These are phyloP conservation scores for Gymnosoma rotundatum DNA, from an alignment of 2,888 invertebrate genomes.

Conservation along the genomic window DNA sequence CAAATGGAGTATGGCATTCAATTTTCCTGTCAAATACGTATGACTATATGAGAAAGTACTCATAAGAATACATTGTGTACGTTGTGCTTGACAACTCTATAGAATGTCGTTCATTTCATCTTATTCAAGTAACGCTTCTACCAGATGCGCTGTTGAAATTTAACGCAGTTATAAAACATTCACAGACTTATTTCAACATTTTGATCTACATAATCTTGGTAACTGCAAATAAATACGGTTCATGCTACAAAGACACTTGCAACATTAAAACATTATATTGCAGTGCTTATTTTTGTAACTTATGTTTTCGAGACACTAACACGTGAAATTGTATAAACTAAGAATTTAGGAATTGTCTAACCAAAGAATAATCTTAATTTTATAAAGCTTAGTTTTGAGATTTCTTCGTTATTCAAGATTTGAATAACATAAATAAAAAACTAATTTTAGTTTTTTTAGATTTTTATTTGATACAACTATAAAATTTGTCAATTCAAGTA, in stretches of 20 bases:
- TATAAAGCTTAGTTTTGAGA: background rate
- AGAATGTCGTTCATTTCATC: slow-evolving; percentile 30
- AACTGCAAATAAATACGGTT: slow-evolving; percentile 2
- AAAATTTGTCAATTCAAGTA: too few relatives aligned
- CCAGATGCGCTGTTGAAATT: slow-evolving; percentile 22
- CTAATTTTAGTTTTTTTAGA: too few relatives aligned
- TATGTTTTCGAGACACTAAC: background rate
- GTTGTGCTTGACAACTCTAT: slow-evolving; percentile 47
- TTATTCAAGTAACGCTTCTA: slow-evolving; percentile 11
- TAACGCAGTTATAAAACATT: slow-evolving; percentile 13
- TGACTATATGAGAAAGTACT: slow-evolving; percentile 10
- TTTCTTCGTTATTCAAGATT: too few relatives aligned
- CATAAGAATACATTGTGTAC: slow-evolving; percentile 2
- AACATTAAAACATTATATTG: background rate
- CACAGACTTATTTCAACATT: slow-evolving; percentile 1
- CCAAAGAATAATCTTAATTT: slow-evolving; percentile 10
- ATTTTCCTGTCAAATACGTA: slow-evolving; percentile 33
- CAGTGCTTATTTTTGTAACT: background rate
- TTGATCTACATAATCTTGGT: slow-evolving; percentile 1
- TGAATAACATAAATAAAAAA: too few relatives aligned
- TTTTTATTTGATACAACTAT: too few relatives aligned
- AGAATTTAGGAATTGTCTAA: background rate
- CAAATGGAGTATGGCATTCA: slow-evolving; percentile 23
- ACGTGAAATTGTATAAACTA: background rate
- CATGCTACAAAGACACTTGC: background rate